Evolutionary conservation across 2,113 vertebrate species (phyloP).

Genomic region (Leucoraja erinaceus): DNA sequence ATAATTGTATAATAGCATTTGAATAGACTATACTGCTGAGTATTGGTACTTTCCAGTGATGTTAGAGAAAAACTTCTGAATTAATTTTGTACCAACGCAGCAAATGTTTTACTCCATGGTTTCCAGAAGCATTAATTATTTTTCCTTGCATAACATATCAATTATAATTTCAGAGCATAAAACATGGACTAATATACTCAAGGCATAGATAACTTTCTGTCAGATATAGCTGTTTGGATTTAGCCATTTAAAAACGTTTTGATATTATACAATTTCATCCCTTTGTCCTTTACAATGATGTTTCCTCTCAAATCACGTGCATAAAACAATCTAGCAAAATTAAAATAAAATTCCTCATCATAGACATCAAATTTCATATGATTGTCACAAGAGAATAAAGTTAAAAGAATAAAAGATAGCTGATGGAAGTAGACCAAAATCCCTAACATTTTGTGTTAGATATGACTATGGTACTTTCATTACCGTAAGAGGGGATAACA

Average conservation of each 20-base stretch:
- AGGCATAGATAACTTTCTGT: background rate
- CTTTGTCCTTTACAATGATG: background rate
- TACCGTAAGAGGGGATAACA: background rate
- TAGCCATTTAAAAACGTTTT: background rate
- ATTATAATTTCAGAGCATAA: background rate
- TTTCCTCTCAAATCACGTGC: background rate
- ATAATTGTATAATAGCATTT: background rate
- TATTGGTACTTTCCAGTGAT: background rate
- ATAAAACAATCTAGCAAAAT: background rate
- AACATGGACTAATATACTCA: background rate
- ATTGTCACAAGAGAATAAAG: background rate
- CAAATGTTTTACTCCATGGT: background rate
- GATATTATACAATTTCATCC: background rate
- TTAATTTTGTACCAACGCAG: background rate
- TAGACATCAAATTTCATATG: background rate
- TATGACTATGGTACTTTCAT: background rate
- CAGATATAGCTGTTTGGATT: background rate
- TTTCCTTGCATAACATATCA: background rate
- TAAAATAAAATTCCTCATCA: background rate
- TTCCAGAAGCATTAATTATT: background rate
- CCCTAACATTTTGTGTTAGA: background rate
- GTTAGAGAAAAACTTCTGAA: background rate
- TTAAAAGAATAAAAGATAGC: background rate
- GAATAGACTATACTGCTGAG: background rate
- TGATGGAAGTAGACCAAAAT: background rate